Percentiles rank a stretch among this genome's conserved stretches.
These are phyloP conservation scores for Rhinophrynus dorsalis DNA, from an alignment of 2,797 vertebrate genomes.

Conservation along the genomic window DNA sequence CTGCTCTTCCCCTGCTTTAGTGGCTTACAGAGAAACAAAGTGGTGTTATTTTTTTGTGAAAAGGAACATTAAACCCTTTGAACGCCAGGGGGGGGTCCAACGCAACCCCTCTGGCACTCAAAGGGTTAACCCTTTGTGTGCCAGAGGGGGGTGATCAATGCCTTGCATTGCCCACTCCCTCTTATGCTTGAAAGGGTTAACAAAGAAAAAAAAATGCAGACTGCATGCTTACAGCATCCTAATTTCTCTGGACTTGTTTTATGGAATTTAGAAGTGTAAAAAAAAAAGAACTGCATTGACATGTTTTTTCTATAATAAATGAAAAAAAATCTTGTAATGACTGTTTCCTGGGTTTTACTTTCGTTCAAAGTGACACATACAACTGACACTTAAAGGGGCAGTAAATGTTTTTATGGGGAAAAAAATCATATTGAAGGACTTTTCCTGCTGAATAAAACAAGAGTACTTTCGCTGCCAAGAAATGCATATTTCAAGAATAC, in stretches of 20 bases:
- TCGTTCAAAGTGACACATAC: not conserved
- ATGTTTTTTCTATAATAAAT: constrained; percentile 89
- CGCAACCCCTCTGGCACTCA: too few relatives aligned
- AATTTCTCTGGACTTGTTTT: constrained; percentile 88
- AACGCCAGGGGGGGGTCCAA: too few relatives aligned
- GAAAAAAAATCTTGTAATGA: constrained; percentile 52
- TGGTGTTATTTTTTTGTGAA: constrained; percentile 82
- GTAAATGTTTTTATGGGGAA: too few relatives aligned
- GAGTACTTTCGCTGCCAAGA: too few relatives aligned
- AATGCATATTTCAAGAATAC: too few relatives aligned
- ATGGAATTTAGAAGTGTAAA: constrained; percentile 82
- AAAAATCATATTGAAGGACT: too few relatives aligned
- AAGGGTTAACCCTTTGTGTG: too few relatives aligned
- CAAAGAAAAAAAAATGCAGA: constrained; percentile 82
- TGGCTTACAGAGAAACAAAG: constrained; percentile 74
- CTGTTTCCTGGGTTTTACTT: constrained; percentile 5
- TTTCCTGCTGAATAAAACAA: too few relatives aligned
- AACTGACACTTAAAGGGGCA: too few relatives aligned
- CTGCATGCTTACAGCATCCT: constrained; percentile 91
- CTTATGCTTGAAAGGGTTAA: too few relatives aligned
- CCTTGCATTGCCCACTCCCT: too few relatives aligned
- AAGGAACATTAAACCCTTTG: constrained; percentile 79
- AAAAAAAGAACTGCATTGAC: constrained; percentile 85
- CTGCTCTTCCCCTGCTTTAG: constrained; percentile 79
- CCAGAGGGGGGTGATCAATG: too few relatives aligned